Evolutionary conservation across 2,797 vertebrate species (phyloP), one percentile per base, ranked within the genome.

Genomic region (Crocodylus rhombifer): DNA sequence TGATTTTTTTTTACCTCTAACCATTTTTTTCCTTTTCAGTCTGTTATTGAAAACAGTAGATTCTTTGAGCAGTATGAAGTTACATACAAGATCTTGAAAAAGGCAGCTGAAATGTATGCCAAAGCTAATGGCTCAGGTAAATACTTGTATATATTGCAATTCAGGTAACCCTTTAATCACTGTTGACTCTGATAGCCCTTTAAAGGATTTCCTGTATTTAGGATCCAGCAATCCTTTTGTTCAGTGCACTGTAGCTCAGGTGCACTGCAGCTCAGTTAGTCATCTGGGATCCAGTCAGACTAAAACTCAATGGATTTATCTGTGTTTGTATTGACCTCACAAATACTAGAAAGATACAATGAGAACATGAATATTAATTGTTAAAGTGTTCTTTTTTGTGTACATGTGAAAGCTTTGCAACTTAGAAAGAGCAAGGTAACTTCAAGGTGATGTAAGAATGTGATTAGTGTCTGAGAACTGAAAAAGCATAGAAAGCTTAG

Each of bases 21-120:
- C 79, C 1, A 15, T 64, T 56, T 55, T 56, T 56, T 56, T 80
- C 74, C 25, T 33, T 93, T 95, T 95, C 97, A 99, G 99, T 97
- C 98, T 76, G 99, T 99, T 95, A 99, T 99, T 88, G 99, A 99
- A 97, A 99, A 99, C 55, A 99, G 98, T 96, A 98, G 98, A 94
- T 99, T 99, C 97, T 99, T 99, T 97, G 99, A 99, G 69, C 99
- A 99, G 82, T 99, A 99, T 88, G 99, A 99, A 96, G 98, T 99
- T 75, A 99, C 99, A 42, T 99, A 98, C 97, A 98, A 98, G 86
- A 98, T 98, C 86, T 98, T 99, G 94, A 99, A 99, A 93, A 98
- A 99, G 95, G 98, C 99, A 84, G 99, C 99, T 88, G 99, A 99
- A 93, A 98, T 98, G 94, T 99, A 99, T 56, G 92, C 99, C 61